Evolutionary conservation across 2,797 vertebrate genomes (phyloP), one percentile per base, ranked within the genome.

Genomic region (Acanthurus lineatus): DNA sequence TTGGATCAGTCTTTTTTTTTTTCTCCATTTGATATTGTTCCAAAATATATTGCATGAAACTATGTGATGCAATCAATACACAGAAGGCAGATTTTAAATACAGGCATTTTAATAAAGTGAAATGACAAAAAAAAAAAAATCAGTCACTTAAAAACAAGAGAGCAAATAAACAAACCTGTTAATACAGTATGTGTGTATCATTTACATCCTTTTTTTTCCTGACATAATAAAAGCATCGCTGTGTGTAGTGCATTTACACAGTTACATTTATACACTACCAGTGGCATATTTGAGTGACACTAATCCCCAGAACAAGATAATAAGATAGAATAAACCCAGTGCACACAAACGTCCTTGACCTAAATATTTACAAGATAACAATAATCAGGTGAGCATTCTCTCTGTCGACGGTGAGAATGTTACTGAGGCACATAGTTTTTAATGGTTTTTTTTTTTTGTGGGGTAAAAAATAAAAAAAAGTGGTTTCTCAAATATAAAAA

Each of bases 361-460:
- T 86, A 66, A 82, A 90, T 89, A 91, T 91, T 81, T 77, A 91
- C 84, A 91, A 69, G 63, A 82, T 70, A 52, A 63, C 51, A 61
- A 69, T 63, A 63, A 83, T 81, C 73, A 86, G 82, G 79, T 84
- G 69, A 90, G 77, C 90, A 84, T 89, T 89, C 84, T 84, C 82
- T 89, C 47, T 88, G 82, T 90, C 80, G 4, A 76, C 49, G 84
- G 75, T 76, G 83, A 91, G 81, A 85, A 85, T 84, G 81, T 82
- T 83, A 72, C 85, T 80, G 88, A 94, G 93, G 93, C 94, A 94
- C 94, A 88, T 93, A 3, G 86, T 90, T 70, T 20, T 87, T 61
- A 69, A 60, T 77, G 58, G 72, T 62, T 82, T 79, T 35, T 32
- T 32, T 32, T 32, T 35, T 35, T 28, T 71, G 58, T 69, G 49